A percentile compares a stretch with the other conserved stretches of the same genome.
Conservation (phyloP, 1,140 invertebrate species). For the Drusus annulatus region DNA sequence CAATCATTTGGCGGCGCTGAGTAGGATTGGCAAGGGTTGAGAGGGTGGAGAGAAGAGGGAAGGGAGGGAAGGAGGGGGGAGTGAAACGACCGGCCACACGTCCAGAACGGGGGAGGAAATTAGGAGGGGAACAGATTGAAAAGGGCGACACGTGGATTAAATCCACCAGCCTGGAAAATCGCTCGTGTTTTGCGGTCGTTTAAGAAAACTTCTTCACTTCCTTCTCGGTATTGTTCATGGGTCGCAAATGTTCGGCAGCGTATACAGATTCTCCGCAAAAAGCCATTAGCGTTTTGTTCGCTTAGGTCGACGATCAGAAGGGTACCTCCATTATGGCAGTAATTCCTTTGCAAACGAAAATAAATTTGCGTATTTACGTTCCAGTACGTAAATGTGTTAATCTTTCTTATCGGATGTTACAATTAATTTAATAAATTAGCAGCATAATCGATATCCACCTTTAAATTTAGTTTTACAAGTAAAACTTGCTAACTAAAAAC, state of each 20-base stretch:
- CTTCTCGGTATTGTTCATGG: background rate
- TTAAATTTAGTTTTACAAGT: too few relatives aligned
- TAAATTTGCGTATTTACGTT: too few relatives aligned
- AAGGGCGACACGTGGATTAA: conserved; percentile 28
- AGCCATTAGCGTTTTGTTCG: background rate
- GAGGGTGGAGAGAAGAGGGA: too few relatives aligned
- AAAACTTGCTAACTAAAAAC: too few relatives aligned
- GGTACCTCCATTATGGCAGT: background rate
- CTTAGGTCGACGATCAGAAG: background rate
- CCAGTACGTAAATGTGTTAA: too few relatives aligned
- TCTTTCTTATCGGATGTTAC: too few relatives aligned
- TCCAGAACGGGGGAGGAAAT: background rate
- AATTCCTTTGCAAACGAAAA: too few relatives aligned
- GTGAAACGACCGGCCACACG: background rate
- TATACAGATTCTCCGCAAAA: background rate
- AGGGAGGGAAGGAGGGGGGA: background rate
- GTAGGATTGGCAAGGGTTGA: too few relatives aligned
- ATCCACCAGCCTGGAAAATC: conserved; percentile 18
- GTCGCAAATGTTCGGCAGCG: background rate
- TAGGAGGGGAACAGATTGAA: conserved; percentile 17
- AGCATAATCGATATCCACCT: too few relatives aligned
- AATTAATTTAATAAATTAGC: too few relatives aligned
- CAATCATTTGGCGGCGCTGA: background rate
- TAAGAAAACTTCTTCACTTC: conserved; percentile 19
- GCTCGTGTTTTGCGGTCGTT: conserved; percentile 20